Conservation (phyloP, 2,888 invertebrate genomes). For the Phaonia tiefii region DNA sequence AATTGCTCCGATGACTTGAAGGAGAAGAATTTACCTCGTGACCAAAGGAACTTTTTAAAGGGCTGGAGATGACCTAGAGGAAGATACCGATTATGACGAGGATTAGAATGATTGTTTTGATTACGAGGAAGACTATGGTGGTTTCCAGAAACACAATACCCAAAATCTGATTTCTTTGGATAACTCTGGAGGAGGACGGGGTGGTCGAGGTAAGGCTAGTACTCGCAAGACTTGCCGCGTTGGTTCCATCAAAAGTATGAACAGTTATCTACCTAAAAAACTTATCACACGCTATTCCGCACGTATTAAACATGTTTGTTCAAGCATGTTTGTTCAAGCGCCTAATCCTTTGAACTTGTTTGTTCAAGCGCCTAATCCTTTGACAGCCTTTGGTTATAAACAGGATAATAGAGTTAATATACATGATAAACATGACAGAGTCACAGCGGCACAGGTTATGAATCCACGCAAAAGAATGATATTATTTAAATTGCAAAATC, state of each 20-base stretch:
- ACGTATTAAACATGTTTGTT: constrained; percentile 92
- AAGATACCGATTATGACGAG: constrained; percentile 69
- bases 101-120: constrained; percentile 73
- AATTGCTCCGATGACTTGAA: constrained; percentile 66
- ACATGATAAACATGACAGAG: constrained; percentile 96
- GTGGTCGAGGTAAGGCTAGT: neutral
- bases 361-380: constrained; percentile 86
- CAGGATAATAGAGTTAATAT: constrained; percentile 86
- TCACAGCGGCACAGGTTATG: constrained; percentile 98
- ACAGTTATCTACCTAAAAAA: constrained; percentile 90
- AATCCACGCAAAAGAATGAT: constrained; percentile 98
- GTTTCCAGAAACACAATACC: constrained; percentile 76
- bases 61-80: constrained; percentile 51
- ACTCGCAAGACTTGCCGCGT: constrained; percentile 14
- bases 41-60: constrained; percentile 59
- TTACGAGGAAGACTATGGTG: constrained; percentile 76
- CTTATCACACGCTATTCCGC: constrained; percentile 88
- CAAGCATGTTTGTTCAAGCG: constrained; percentile 80
- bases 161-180: constrained; percentile 65
- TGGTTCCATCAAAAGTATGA: constrained; percentile 82
- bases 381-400: constrained; percentile 86
- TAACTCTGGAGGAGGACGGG: constrained; percentile 18
- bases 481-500: constrained; percentile 94
- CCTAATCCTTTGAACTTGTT: constrained; percentile 84
- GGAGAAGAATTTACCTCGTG: constrained; percentile 51